These are phyloP conservation scores for Cylindroiulus punctatus DNA, from an alignment of 2,888 invertebrate species.

Conservation along the genomic window DNA sequence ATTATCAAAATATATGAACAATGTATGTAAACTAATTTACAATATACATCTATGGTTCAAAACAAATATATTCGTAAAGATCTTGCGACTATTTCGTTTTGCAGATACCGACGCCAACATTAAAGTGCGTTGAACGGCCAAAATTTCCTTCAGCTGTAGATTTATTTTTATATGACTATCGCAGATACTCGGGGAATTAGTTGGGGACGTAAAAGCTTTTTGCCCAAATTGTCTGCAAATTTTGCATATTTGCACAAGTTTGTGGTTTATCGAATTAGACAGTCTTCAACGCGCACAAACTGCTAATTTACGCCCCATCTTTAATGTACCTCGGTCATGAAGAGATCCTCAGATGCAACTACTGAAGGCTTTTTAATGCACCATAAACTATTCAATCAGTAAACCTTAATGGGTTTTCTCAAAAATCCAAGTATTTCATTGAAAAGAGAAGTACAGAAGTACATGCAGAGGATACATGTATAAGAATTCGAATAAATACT, in stretches of 20 bases:
- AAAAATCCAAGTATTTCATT: neutral
- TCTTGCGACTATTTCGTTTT: neutral
- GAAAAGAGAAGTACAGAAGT: too few relatives aligned
- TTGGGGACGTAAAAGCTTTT: neutral
- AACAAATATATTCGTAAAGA: too few relatives aligned
- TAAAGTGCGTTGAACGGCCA: neutral
- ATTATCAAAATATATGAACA: too few relatives aligned
- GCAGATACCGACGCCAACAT: neutral
- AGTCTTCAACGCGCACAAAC: neutral
- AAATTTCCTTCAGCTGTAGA: neutral
- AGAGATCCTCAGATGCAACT: neutral
- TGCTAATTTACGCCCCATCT: neutral
- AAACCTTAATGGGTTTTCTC: neutral
- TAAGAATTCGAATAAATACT: too few relatives aligned
- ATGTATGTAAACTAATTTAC: too few relatives aligned
- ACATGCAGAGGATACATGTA: too few relatives aligned
- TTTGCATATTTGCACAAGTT: neutral
- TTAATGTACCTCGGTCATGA: neutral
- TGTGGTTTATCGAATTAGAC: neutral
- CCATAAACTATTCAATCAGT: neutral
- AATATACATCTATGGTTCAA: too few relatives aligned
- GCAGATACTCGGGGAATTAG: neutral
- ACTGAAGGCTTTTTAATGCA: neutral
- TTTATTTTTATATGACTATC: neutral
- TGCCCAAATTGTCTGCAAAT: neutral